These are phyloP conservation scores for Lampris incognitus DNA, from an alignment of 2,113 vertebrate species.

Conservation along the genomic window DNA sequence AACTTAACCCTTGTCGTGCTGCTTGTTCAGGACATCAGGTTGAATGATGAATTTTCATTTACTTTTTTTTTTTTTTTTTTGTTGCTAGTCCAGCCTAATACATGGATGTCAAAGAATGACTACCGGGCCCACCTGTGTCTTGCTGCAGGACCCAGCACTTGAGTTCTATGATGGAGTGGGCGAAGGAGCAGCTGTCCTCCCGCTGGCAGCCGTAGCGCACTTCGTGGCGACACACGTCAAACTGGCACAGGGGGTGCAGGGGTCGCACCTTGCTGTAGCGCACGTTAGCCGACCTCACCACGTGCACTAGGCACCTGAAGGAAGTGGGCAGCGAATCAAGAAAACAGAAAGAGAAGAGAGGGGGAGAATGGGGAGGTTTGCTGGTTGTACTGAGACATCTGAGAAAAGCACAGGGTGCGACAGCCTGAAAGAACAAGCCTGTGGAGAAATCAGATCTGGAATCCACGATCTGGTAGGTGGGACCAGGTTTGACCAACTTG, in stretches of 20 bases:
- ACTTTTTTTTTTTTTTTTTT: neutral
- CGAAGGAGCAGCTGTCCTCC: conserved; percentile 97
- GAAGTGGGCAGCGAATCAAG: neutral
- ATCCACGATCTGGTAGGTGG: no score
- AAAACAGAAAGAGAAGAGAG: neutral
- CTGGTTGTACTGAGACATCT: no score
- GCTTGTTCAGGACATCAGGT: no score
- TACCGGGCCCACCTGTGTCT: conserved; percentile 85
- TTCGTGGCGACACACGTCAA: conserved; percentile 95
- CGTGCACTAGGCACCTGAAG: conserved; percentile 96
- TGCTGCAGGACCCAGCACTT: conserved; percentile 98
- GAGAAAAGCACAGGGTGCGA: no score
- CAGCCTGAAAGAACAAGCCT: no score
- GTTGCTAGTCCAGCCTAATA: neutral
- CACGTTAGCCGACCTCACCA: conserved; percentile 93
- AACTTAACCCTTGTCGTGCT: no score
- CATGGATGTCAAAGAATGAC: neutral
- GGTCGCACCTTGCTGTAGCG: conserved; percentile 98
- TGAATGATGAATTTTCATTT: no score
- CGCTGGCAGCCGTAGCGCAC: conserved; percentile 96
- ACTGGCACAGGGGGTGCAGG: conserved; percentile 96
- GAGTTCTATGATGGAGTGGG: conserved; percentile 97
- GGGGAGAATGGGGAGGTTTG: neutral
- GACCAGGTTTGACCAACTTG: no score
- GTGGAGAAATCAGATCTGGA: no score